Evolutionary conservation across 2,113 vertebrate species (phyloP), one percentile per base, ranked within the genome.

Genomic region (Mohoua ochrocephala): DNA sequence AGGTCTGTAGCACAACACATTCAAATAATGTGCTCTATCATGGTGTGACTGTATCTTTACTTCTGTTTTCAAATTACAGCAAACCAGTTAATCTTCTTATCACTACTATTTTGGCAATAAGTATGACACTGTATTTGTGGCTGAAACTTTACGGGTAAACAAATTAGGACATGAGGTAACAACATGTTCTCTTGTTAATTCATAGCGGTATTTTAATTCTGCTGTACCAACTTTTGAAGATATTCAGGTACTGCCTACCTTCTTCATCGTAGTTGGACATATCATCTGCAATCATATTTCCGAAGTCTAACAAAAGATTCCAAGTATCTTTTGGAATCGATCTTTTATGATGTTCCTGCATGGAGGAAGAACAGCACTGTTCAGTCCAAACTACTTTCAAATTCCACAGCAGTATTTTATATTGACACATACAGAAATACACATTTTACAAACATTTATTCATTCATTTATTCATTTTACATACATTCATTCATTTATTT

Each of bases 201-300:
- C 74, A 75, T 5, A 89, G 52, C 21, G 77, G 4, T 74, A 56
- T 31, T 81, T 95, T n/a, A 69, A 41, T 49, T 79, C 24, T 57
- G 42, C 47, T 57, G 20, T 8, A 64, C 23, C 21, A 44, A 41
- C 35, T 81, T 89, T 35, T 52, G 13, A 64, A 75, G 64, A 80
- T 28, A 56, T 33, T 71, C 27, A n/a, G n/a, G 52, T 23, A 90
- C 31, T 27, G 26, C 93, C 96, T 97, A 99, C 99, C 99, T 98
- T 99, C 99, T 96, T 99, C 99, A 47, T 99, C 99, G 53, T 99
- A 99, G 98, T 99, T 99, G 61, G 99, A 99, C 99, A 99, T 99
- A 93, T 99, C 99, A 82, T 99, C 99, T 95, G 99, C 99, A 96
- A 99, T 99, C 99, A 99, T 99, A 97, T 99, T 99, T 86, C 99